Evolutionary conservation across 1,140 invertebrate genomes (phyloP), one percentile per base, ranked within the genome.

Genomic region (Aphaenogaster ashmeadi): DNA sequence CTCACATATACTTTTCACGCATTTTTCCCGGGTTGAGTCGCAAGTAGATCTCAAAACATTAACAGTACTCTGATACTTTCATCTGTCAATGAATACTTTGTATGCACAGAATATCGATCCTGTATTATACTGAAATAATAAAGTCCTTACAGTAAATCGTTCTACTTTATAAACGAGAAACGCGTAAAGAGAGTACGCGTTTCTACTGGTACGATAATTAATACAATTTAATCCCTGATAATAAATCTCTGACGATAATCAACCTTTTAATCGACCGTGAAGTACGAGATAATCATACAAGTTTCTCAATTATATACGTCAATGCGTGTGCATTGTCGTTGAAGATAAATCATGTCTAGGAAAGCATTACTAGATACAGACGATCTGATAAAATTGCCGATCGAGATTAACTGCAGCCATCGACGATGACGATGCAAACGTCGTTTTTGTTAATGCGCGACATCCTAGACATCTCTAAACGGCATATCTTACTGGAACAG

Each of bases 261-360:
- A 80, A 80, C 5, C 41, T 78, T 41, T 80, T 54, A 69, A 67
- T 54, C 21, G 33, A 80, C 13, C 33, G 1, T 69, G 38, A 52
- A 52, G 15, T 52, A 50, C 27, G 11, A 64, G 33, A 36, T 78
- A 33, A 15, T 36, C 11, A 7, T 69, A 69, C 1, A 47, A 41
- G 27, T 67, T 11, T 41, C 44, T 52, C 13, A 52, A 41, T 78
- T 33, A 44, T 78, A 44, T 0, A n/a, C 13, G 15, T 79, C 15
- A 64, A 50, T 69, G 9, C 38, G 11, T 33, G 3, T 50, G 8
- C 13, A 27, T 78, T 69, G 50, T 54, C 33, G 8, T 69, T 33
- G 27, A 47, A 27, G 13, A 36, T 38, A 27, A 81, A 71, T 44
- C 66, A 58, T 56, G n/a, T 21, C 9, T 56, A 56, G 9, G 5